Evolutionary conservation across 2,113 vertebrate genomes (phyloP).

Genomic region (Onychostoma macrolepis): DNA sequence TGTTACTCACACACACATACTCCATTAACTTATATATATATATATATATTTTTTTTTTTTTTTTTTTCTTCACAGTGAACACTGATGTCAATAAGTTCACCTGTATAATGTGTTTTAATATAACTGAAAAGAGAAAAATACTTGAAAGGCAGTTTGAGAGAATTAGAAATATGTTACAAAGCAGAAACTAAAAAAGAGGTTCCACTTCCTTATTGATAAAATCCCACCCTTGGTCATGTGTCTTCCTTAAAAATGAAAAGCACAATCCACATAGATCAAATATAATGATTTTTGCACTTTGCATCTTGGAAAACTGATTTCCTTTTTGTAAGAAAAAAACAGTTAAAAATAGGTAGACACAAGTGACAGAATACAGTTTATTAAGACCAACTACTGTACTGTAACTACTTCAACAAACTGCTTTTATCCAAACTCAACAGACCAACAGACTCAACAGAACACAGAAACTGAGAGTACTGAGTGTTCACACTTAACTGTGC

Average conservation of each 20-base stretch:
- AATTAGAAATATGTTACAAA: neutral
- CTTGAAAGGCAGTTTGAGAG: neutral
- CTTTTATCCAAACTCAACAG: neutral
- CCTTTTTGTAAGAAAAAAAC: neutral
- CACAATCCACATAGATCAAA: neutral
- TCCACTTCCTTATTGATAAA: slow-evolving; percentile 7
- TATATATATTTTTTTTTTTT: no score
- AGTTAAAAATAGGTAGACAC: neutral
- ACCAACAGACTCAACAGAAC: neutral
- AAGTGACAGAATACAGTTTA: neutral
- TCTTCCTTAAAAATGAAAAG: neutral
- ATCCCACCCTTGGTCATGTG: neutral
- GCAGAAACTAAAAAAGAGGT: slow-evolving; percentile 16
- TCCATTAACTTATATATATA: neutral
- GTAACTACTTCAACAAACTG: neutral
- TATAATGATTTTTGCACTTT: neutral
- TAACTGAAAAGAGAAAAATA: neutral
- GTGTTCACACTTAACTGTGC: slow-evolving; percentile 3
- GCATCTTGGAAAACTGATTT: neutral
- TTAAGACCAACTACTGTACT: neutral
- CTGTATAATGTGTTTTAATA: neutral
- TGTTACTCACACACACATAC: slow-evolving; percentile 11
- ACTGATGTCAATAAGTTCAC: neutral
- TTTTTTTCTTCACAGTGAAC: neutral
- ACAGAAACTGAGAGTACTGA: neutral